Evolutionary conservation across 2,797 vertebrate genomes (phyloP), one percentile per base, ranked within the genome.

Genomic region (Danio choprae): DNA sequence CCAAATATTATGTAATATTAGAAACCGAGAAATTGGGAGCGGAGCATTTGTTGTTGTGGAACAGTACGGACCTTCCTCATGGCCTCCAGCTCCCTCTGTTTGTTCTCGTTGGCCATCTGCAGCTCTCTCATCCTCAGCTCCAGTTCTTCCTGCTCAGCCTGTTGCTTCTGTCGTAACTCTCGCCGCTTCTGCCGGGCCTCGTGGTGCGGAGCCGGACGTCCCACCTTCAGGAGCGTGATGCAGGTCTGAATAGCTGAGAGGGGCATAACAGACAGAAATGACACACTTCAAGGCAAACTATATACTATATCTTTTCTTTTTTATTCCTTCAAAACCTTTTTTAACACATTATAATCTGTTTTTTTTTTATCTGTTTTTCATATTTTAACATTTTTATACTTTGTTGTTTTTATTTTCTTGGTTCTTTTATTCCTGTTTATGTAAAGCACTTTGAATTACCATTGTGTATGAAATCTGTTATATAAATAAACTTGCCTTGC

Each of bases 71-170:
- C 98, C 97, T 94, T 97, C 81, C 95, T 90, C 94, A 99, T 95
- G 0, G 92, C 91, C 90, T 99, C 97, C 89, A 99, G 93, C 7
- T 99, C 96, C 10, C 87, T 90, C 86, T 99, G 97, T 75, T 98
- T 99, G 87, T 91, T 95, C 86, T 99, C 97, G 0, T 98, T 99
- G 77, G 97, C 95, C 0, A 84, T 87, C 87, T 98, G 97, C 75
- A 99, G 95, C 46, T 97, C 96, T 65, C 89, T 96, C 97, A 99
- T 99, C 88, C 96, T 94, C 72, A 93, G 88, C 88, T 97, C 94
- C 90, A 99, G 90, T 88, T 97, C 96, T 82, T 96, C 95, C 81
- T 98, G 97, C 79, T 99, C 97, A 0, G 94, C 95, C 87, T 95
- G 91, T 84, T 94, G 92, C 89, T 94, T 97, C 90, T 93, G 91